These are phyloP conservation scores for Hesperia comma DNA, from an alignment of 2,888 invertebrate genomes.

Conservation along the genomic window DNA sequence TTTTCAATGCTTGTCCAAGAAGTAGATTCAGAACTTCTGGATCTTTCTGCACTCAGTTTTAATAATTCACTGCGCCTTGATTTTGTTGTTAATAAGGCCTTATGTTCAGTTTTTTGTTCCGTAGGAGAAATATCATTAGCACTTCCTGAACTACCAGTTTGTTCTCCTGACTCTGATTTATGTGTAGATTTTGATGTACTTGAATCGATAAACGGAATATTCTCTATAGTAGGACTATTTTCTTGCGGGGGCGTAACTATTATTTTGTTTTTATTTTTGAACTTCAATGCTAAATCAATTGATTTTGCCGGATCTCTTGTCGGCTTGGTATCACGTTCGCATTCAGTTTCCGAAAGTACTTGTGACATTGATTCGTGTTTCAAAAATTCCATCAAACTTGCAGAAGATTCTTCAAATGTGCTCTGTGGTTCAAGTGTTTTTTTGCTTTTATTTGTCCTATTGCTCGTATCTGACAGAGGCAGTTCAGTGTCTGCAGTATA, in stretches of 20 bases:
- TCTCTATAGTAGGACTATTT: slow-evolving; percentile 84
- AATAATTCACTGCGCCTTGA: slow-evolving; percentile 82
- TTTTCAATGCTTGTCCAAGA: slow-evolving; percentile 93
- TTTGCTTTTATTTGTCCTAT: slow-evolving; percentile 53
- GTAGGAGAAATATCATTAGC: slow-evolving; percentile 72
- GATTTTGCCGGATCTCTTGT: slow-evolving; percentile 57
- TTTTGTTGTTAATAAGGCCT: slow-evolving; percentile 73
- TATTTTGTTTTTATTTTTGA: slow-evolving; percentile 83
- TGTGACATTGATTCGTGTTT: slow-evolving; percentile 75
- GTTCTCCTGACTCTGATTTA: slow-evolving; percentile 74
- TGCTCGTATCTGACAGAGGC: slow-evolving; percentile 77
- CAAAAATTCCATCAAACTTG: slow-evolving; percentile 79
- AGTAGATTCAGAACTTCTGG: slow-evolving; percentile 90
- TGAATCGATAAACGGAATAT: slow-evolving; percentile 75
- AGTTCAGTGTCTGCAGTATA: slow-evolving; percentile 85
- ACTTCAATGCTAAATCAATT: slow-evolving; percentile 70
- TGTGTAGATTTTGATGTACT: slow-evolving; percentile 68
- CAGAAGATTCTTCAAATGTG: slow-evolving; percentile 84
- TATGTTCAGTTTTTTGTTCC: slow-evolving; percentile 66
- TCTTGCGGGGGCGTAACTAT: slow-evolving; percentile 85
- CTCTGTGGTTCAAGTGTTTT: slow-evolving; percentile 80
- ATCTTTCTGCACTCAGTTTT: slow-evolving; percentile 89
- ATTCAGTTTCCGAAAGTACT: slow-evolving; percentile 68
- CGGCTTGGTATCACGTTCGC: slow-evolving; percentile 67
- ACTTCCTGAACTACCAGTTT: slow-evolving; percentile 75